phyloP scores from a whole-genome alignment of 2,888 invertebrate genomes.

The Carabus problematicus region DNA sequence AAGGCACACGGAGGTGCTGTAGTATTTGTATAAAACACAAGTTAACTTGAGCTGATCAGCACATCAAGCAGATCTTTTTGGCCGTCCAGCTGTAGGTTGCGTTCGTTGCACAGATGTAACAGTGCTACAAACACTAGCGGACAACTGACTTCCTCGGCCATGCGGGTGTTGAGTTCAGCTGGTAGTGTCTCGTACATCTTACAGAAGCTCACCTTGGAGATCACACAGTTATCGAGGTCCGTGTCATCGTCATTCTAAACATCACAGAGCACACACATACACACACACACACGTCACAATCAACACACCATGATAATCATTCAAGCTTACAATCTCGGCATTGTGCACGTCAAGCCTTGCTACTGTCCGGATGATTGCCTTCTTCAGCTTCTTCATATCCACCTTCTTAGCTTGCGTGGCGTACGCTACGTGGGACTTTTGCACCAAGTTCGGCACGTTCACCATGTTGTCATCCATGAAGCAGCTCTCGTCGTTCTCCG shows the following conservation, averaged over 20 bases:
- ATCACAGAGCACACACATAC: too few species aligned
- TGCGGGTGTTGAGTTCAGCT: constrained; percentile 64
- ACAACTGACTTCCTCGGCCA: constrained; percentile 76
- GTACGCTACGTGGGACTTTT: constrained; percentile 78
- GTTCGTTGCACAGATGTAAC: constrained; percentile 85
- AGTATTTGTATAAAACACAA: too few species aligned
- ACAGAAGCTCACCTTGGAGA: constrained; percentile 57
- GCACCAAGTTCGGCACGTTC: constrained; percentile 73
- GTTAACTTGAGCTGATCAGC: constrained; percentile 1
- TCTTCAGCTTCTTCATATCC: constrained; percentile 84
- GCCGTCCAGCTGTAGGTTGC: constrained; percentile 66
- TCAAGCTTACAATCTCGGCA: constrained; percentile 48
- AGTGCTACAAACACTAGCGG: constrained; percentile 82
- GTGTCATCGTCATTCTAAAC: background rate
- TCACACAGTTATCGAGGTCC: too few species aligned
- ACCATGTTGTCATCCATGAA: constrained; percentile 67
- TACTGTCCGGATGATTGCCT: constrained; percentile 74
- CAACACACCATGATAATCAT: too few species aligned
- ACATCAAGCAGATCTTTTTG: constrained; percentile 62
- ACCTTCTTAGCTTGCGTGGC: constrained; percentile 85
- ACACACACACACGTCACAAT: background rate
- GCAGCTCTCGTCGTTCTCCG: constrained; percentile 50
- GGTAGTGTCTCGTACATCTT: constrained; percentile 67
- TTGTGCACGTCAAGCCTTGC: constrained; percentile 53
- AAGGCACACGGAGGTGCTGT: too few species aligned